A percentile compares a stretch with the other conserved stretches of the same genome.
Conservation (phyloP, 2,113 vertebrate species). For the Aphyosemion australe region DNA sequence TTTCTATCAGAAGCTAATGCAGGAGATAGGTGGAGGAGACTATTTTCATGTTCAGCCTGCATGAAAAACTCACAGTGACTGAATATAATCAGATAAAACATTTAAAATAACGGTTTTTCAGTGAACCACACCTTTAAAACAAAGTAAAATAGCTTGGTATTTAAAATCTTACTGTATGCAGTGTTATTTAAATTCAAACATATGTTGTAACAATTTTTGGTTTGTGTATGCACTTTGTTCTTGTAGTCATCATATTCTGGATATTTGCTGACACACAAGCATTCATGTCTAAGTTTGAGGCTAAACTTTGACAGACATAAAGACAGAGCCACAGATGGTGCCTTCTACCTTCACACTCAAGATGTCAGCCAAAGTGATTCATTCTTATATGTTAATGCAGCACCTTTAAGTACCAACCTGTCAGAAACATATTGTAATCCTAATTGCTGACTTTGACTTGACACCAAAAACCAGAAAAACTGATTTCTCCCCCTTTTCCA, state of each 20-base stretch:
- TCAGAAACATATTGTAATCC: background rate
- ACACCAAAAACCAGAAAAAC: background rate
- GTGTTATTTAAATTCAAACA: conserved; percentile 43
- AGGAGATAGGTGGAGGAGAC: too few species aligned
- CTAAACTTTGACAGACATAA: conserved; percentile 26
- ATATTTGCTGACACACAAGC: conserved; percentile 48
- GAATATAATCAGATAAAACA: too few species aligned
- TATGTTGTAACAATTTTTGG: conserved; percentile 54
- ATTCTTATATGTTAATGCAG: conserved; percentile 15
- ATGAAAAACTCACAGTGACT: too few species aligned
- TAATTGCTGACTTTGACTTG: conserved; percentile 7
- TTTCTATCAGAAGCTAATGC: too few species aligned
- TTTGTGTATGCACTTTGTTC: conserved; percentile 52
- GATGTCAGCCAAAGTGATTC: conserved; percentile 9
- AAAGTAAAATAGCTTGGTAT: conserved; percentile 53
- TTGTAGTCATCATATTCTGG: conserved; percentile 44
- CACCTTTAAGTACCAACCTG: background rate
- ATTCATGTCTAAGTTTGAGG: conserved; percentile 44
- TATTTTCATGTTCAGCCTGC: background rate
- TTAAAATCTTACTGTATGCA: conserved; percentile 33
- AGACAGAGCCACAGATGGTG: conserved; percentile 41
- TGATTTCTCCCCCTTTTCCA: background rate
- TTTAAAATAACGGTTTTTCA: too few species aligned
- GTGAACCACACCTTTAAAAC: background rate
- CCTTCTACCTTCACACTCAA: conserved; percentile 45